Evolutionary conservation across 2,888 invertebrate genomes (phyloP), one percentile per base, ranked within the genome.

Genomic region (Hemithea aestivaria): DNA sequence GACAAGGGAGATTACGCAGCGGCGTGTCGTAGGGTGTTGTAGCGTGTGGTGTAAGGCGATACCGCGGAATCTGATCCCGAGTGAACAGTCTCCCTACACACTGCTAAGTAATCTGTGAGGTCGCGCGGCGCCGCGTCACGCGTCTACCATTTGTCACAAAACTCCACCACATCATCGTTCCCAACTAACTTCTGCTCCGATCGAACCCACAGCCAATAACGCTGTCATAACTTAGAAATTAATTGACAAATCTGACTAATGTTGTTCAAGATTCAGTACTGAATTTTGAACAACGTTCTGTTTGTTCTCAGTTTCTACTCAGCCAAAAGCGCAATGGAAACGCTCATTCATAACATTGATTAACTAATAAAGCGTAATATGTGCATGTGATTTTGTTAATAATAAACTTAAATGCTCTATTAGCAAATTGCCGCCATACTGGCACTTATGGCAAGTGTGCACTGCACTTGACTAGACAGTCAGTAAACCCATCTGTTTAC

Each of bases 71-170:
- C 53, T 48, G 61, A 61, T 55, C 56, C 55, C 39, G 38, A 20
- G 10, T 20, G 25, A 23, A 27, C 27, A 23, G 9, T 11, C 16
- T 26, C 2, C 10, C 1, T 16, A 32, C 26, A 33, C 22, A n/a
- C 32, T 42, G 9, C 25, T 20, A 23, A 20, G 8, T 35, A 35
- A 44, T 21, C 39, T 40, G 35, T 35, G 49, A 36, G 51, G 45
- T 31, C 30, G 12, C 28, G 29, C 27, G 48, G 40, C 40, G 45
- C 34, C 55, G 40, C 58, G 69, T 70, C 76, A 74, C 66, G 67
- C 64, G 52, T 56, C 58, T 50, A 51, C 66, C 68, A 74, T 80
- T 77, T 76, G 67, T 80, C 76, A 73, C 58, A 59, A 53, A 58
- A 53, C 58, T 58, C 57, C 54, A 46, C 52, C 55, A 43, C 51